Conservation (phyloP, 2,888 invertebrate genomes). For the Leucoma salicis region DNA sequence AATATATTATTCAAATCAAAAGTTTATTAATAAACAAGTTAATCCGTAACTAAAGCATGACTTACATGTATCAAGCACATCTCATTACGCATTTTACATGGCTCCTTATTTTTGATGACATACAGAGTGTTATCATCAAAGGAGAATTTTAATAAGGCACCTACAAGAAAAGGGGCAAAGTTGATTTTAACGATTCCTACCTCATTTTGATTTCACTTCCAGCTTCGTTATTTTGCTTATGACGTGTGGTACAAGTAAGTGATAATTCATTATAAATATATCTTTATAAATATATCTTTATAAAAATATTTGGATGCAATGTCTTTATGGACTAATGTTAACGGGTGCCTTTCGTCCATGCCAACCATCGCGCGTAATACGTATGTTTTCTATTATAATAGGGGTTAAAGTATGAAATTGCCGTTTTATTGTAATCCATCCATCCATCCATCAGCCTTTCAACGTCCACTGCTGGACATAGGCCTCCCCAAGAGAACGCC, state of each 20-base stretch:
- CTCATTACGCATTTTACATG: not conserved
- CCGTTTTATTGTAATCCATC: no score
- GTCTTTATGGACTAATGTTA: no score
- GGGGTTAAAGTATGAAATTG: no score
- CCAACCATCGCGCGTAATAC: no score
- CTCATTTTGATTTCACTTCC: constrained; percentile 26
- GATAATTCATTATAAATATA: not conserved
- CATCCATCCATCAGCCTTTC: no score
- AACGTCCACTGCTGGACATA: no score
- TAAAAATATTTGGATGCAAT: no score
- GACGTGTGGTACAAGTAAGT: constrained; percentile 15
- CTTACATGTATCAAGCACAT: not conserved
- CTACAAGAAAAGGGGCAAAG: constrained; percentile 12
- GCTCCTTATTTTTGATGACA: not conserved
- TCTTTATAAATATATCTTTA: no score
- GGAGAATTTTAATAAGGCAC: constrained; percentile 26
- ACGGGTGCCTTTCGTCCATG: no score
- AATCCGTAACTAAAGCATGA: not conserved
- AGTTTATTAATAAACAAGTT: not conserved
- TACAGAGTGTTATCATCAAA: constrained; percentile 22
- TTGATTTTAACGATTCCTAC: constrained; percentile 27
- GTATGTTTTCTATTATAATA: no score
- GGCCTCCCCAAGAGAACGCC: no score
- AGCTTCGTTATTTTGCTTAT: constrained; percentile 27
- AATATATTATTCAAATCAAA: no score